phyloP scores from a whole-genome alignment of 1,140 invertebrate genomes.

The Musca domestica region DNA sequence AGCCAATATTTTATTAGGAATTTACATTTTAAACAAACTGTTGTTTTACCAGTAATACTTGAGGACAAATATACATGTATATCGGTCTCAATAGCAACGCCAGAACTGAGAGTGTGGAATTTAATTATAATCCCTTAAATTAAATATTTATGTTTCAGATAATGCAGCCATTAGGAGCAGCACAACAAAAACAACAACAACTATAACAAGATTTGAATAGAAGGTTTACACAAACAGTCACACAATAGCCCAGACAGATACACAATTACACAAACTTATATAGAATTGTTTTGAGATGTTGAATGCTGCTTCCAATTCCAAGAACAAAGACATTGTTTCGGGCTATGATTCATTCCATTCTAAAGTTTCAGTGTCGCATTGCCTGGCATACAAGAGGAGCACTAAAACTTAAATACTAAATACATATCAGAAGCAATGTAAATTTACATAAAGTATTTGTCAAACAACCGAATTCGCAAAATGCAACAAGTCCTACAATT shows the following conservation, averaged over 20 bases:
- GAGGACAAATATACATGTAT: too few species aligned
- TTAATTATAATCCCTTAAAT: constrained; percentile 20
- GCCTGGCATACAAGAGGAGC: too few species aligned
- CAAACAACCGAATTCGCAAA: too few species aligned
- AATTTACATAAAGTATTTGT: too few species aligned
- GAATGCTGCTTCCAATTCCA: not conserved
- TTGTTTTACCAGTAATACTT: too few species aligned
- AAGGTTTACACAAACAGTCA: not conserved
- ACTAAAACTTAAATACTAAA: too few species aligned
- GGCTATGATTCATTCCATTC: not conserved
- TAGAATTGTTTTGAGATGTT: not conserved
- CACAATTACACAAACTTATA: too few species aligned
- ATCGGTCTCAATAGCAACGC: not conserved
- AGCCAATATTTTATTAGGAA: too few species aligned
- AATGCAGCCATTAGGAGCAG: constrained; percentile 10
- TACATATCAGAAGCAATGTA: too few species aligned
- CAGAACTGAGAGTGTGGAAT: constrained; percentile 3
- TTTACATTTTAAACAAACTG: too few species aligned
- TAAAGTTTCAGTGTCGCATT: not conserved
- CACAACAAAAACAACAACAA: not conserved
- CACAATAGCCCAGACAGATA: too few species aligned
- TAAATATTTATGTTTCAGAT: constrained; percentile 18
- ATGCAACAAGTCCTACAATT: too few species aligned
- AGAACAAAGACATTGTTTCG: not conserved
- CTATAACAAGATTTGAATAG: not conserved